Conservation (phyloP, 2,888 invertebrate genomes). For the Brachypterus glaber region DNA sequence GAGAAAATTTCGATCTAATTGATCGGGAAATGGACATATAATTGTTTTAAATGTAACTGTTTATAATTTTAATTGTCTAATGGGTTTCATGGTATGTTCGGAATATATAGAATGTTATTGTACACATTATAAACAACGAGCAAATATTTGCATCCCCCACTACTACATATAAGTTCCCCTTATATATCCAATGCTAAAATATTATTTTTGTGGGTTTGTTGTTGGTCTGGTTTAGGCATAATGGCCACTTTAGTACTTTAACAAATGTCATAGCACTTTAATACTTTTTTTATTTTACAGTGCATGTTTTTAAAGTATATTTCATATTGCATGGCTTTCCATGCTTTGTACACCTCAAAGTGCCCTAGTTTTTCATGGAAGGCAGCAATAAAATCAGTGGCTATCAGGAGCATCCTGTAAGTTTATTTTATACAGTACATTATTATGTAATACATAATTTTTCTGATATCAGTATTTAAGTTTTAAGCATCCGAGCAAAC, state of each 20-base stretch:
- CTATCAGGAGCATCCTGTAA: slow-evolving; percentile 6
- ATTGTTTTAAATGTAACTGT: no score
- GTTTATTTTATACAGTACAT: no score
- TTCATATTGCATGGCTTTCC: slow-evolving; percentile 9
- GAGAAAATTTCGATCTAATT: no score
- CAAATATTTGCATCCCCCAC: slow-evolving; percentile 5
- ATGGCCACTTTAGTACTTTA: slow-evolving; percentile 8
- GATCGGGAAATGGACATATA: no score
- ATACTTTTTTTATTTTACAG: slow-evolving; percentile 4
- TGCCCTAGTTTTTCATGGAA: slow-evolving; percentile 15
- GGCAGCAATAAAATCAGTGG: slow-evolving; percentile 1
- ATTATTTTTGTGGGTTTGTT: slow-evolving; percentile 6
- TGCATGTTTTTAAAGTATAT: slow-evolving; percentile 13
- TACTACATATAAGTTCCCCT: no score
- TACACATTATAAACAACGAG: slow-evolving; percentile 5
- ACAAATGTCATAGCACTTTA: no score
- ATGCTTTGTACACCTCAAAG: slow-evolving; percentile 13
- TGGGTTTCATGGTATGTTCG: no score
- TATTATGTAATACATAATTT: no score
- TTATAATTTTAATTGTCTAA: no score
- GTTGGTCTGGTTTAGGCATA: slow-evolving; percentile 4
- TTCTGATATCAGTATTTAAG: no score
- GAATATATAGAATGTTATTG: no score
- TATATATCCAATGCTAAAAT: slow-evolving; percentile 5
- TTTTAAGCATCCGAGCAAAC: no score